A percentile compares a stretch with the other conserved stretches of the same genome.
Evolutionary conservation across 2,888 invertebrate species (phyloP).

Genomic region (Caenorhabditis japonica): DNA sequence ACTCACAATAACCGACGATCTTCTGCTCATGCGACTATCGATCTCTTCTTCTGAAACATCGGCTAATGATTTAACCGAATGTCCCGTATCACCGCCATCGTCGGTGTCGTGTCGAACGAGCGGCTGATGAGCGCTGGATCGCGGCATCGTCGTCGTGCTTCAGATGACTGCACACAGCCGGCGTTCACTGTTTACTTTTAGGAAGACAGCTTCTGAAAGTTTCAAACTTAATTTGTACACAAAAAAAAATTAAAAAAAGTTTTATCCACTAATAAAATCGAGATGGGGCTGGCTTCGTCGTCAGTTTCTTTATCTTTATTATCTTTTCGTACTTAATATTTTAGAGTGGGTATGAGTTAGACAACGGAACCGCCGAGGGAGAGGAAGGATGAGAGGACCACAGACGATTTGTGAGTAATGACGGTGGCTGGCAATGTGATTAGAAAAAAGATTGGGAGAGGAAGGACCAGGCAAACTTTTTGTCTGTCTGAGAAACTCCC

Average conservation of each 20-base stretch:
- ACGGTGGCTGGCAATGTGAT: slow-evolving; percentile 34
- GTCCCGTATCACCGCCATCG: slow-evolving; percentile 58
- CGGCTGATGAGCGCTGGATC: slow-evolving; percentile 44
- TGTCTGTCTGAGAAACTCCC: slow-evolving; percentile 44
- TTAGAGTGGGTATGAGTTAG: too few relatives aligned
- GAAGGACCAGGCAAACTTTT: slow-evolving; percentile 24
- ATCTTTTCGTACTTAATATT: slow-evolving; percentile 28
- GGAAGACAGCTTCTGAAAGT: slow-evolving; percentile 24
- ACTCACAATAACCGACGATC: slow-evolving; percentile 61
- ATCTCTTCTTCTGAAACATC: slow-evolving; percentile 64
- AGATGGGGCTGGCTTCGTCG: too few relatives aligned
- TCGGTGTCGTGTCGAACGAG: slow-evolving; percentile 57
- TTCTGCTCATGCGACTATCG: slow-evolving; percentile 62
- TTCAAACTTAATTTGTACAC: too few relatives aligned
- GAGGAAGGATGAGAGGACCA: background rate
- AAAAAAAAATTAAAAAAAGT: background rate
- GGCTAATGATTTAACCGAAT: slow-evolving; percentile 57
- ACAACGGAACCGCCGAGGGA: background rate
- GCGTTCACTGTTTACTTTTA: slow-evolving; percentile 10
- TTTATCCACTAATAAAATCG: too few relatives aligned
- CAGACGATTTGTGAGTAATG: slow-evolving; percentile 28
- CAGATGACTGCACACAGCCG: slow-evolving; percentile 32
- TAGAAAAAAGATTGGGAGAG: slow-evolving; percentile 29
- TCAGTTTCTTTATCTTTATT: background rate
- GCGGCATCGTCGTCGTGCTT: slow-evolving; percentile 49